Percentiles rank a stretch among this genome's conserved stretches.
Conservation (phyloP, 2,113 vertebrate genomes). For the human region DNA sequence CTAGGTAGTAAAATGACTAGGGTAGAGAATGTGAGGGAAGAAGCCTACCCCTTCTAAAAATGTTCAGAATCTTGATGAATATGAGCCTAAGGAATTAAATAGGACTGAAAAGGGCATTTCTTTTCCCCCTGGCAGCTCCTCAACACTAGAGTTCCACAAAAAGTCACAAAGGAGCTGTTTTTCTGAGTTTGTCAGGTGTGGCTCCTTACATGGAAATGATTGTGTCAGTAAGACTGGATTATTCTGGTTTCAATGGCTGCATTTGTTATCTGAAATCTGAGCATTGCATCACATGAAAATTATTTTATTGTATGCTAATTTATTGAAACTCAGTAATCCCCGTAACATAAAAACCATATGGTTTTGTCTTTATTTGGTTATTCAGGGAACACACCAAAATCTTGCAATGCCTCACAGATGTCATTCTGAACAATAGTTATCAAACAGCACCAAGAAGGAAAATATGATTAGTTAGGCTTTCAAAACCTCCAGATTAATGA, state of each 20-base stretch:
- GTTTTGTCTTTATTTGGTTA: conserved; percentile 50
- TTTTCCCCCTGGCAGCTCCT: conserved; percentile 16
- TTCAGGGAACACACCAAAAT: conserved; percentile 15
- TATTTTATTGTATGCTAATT: conserved; percentile 67
- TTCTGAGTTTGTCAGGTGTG: conserved; percentile 64
- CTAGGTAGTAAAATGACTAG: neutral
- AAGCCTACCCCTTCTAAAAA: conserved; percentile 14
- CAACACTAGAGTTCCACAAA: neutral
- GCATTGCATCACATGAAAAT: conserved; percentile 43
- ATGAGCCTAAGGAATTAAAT: conserved; percentile 21
- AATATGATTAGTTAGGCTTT: neutral
- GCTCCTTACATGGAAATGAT: conserved; percentile 51
- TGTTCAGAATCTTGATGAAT: conserved; percentile 7
- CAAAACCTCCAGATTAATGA: neutral
- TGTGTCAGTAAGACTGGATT: conserved; percentile 54
- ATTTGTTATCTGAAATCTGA: conserved; percentile 67
- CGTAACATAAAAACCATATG: conserved; percentile 24
- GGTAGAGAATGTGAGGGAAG: neutral
- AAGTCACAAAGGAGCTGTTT: conserved; percentile 63
- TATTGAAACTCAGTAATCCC: conserved; percentile 53
- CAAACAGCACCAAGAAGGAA: neutral
- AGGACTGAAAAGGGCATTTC: conserved; percentile 26
- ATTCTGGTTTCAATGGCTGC: conserved; percentile 53
- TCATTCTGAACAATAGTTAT: neutral
- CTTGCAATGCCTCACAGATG: neutral